These are phyloP conservation scores for Apostichopus japonicus DNA, from an alignment of 35 echinoderm and acorn worm species.

Conservation along the genomic window DNA sequence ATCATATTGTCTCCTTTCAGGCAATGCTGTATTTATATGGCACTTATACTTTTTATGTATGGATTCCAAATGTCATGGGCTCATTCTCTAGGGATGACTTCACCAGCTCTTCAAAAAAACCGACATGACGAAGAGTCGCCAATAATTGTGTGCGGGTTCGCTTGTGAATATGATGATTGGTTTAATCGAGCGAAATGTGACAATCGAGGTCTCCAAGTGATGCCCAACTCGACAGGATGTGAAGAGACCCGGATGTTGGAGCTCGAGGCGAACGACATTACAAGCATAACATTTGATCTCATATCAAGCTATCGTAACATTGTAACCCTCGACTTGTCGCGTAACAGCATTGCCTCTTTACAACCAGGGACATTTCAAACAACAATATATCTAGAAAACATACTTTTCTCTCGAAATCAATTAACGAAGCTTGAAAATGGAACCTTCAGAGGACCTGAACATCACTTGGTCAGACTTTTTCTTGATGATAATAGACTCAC, in stretches of 20 bases:
- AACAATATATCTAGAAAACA: neutral
- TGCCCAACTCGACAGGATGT: slow-evolving; percentile 1
- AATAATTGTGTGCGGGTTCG: neutral
- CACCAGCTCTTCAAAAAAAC: too few species aligned
- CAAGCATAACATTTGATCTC: neutral
- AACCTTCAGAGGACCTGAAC: neutral
- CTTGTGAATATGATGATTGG: slow-evolving; percentile 29
- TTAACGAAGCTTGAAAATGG: neutral
- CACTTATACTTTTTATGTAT: too few species aligned
- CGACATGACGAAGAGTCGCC: neutral
- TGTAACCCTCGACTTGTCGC: neutral
- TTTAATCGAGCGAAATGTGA: neutral
- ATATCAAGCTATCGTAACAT: neutral
- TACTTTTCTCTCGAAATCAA: neutral
- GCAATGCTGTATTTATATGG: too few species aligned
- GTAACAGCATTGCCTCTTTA: neutral
- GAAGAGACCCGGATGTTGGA: neutral
- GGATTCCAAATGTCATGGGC: too few species aligned
- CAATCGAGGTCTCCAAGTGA: neutral
- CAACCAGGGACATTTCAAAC: neutral
- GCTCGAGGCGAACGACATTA: neutral
- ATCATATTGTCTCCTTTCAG: too few species aligned
- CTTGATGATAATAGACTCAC: neutral
- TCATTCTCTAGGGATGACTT: too few species aligned
- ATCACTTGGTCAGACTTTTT: neutral